Conservation (phyloP, 2,888 invertebrate genomes). For the Mythimna impura region DNA sequence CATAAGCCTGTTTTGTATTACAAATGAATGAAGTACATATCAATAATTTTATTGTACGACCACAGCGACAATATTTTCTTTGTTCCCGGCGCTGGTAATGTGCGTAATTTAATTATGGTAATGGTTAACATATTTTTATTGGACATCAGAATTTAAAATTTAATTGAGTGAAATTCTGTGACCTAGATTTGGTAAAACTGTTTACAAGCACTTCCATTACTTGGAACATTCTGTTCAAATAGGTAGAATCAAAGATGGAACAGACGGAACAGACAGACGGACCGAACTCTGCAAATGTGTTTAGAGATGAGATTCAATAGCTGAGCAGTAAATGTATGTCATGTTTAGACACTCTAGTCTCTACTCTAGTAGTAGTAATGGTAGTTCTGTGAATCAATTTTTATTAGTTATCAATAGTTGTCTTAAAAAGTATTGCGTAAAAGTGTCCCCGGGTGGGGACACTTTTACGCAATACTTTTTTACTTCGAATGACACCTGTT, state of each 20-base stretch:
- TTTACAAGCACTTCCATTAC: slow-evolving; percentile 28
- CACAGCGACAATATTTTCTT: slow-evolving; percentile 28
- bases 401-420: too few species aligned
- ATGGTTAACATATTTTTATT: slow-evolving; percentile 23
- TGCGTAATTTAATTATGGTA: slow-evolving; percentile 40
- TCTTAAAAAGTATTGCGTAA: too few species aligned
- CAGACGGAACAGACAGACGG: neutral
- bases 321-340: neutral
- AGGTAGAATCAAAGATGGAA: neutral
- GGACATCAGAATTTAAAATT: slow-evolving; percentile 27
- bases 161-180: slow-evolving; percentile 23
- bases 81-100: slow-evolving; percentile 28
- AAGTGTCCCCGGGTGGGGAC: too few species aligned
- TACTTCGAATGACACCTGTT: too few species aligned
- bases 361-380: too few species aligned
- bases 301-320: neutral
- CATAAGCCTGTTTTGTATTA: slow-evolving; percentile 27
- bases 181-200: slow-evolving; percentile 24
- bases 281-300: neutral
- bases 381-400: neutral
- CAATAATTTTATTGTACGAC: slow-evolving; percentile 26
- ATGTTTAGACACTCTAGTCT: neutral
- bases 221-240: slow-evolving; percentile 24
- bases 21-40: slow-evolving; percentile 37
- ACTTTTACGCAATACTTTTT: too few species aligned